These are phyloP conservation scores for Baronia brevicornis DNA, from an alignment of 2,888 invertebrate genomes.

Conservation along the genomic window DNA sequence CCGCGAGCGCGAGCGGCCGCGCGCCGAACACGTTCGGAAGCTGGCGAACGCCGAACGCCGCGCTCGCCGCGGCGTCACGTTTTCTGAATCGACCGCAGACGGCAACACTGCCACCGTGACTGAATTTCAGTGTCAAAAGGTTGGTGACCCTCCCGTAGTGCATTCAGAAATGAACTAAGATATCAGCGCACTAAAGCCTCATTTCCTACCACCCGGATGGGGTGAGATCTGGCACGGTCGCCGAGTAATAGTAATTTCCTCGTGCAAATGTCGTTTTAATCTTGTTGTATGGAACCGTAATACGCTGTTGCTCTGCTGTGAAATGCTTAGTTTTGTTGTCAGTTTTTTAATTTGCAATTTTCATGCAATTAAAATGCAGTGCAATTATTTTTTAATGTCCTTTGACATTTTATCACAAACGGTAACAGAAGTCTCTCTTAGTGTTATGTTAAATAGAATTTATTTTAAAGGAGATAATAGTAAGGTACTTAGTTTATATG, in stretches of 20 bases:
- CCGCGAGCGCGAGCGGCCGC: constrained; percentile 66
- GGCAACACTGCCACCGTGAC: constrained; percentile 57
- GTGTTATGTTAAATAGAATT: constrained; percentile 27
- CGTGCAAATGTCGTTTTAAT: constrained; percentile 45
- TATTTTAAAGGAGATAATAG: too few species aligned
- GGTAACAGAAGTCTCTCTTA: too few species aligned
- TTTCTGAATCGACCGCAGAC: constrained; percentile 67
- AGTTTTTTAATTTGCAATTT: too few species aligned
- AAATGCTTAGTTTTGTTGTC: too few species aligned
- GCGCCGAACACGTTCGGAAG: constrained; percentile 63
- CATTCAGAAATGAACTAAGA: constrained; percentile 48
- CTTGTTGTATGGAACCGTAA: constrained; percentile 15
- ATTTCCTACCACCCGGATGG: constrained; percentile 27
- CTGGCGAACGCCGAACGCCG: constrained; percentile 67
- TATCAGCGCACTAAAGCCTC: constrained; percentile 26
- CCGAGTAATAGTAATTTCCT: constrained; percentile 38
- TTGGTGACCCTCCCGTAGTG: constrained; percentile 57
- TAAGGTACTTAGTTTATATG: too few species aligned
- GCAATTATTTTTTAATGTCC: too few species aligned
- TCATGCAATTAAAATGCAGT: too few species aligned
- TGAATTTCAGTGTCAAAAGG: constrained; percentile 73
- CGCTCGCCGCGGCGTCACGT: constrained; percentile 69
- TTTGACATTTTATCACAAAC: too few species aligned
- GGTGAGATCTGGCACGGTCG: constrained; percentile 31
- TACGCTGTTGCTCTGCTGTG: neutral